A percentile compares a stretch with the other conserved stretches of the same genome.
phyloP scores from a whole-genome alignment of 2,113 vertebrate species.

The Sylvia atricapilla region DNA sequence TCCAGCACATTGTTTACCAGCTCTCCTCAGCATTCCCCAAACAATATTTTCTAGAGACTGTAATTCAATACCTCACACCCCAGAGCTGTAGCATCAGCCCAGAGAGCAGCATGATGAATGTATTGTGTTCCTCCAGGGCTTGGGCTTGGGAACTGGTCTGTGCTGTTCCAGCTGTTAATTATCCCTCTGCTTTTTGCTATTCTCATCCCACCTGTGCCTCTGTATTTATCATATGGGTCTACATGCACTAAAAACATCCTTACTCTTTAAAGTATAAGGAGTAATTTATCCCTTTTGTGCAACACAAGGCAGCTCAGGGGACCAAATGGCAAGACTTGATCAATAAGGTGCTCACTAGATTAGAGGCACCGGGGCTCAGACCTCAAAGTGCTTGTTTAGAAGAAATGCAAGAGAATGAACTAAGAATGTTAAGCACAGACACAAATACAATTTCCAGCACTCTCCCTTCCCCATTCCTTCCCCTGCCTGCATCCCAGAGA shows the following conservation, averaged over 20 bases:
- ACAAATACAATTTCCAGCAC: background rate
- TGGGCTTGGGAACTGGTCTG: background rate
- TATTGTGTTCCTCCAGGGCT: background rate
- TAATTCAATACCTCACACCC: background rate
- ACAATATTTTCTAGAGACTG: constrained; percentile 47
- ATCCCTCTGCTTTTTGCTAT: constrained; percentile 14
- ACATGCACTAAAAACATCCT: background rate
- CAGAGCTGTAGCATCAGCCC: background rate
- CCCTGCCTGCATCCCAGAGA: background rate
- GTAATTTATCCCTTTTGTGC: constrained; percentile 13
- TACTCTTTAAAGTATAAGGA: background rate
- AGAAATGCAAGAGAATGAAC: background rate
- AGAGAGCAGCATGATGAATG: constrained; percentile 41
- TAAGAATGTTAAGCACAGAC: background rate
- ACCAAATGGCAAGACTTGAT: constrained; percentile 37
- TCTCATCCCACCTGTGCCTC: background rate
- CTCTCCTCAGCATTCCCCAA: constrained; percentile 35
- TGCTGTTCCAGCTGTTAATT: constrained; percentile 52
- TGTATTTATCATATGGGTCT: background rate
- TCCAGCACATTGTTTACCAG: constrained; percentile 43
- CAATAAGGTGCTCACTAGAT: background rate
- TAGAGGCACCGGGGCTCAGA: background rate
- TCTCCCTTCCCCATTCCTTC: background rate
- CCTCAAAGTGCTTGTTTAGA: background rate
- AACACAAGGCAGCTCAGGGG: background rate